phyloP scores from a whole-genome alignment of 92 coral and sea anemone species.

The Porites rus region DNA sequence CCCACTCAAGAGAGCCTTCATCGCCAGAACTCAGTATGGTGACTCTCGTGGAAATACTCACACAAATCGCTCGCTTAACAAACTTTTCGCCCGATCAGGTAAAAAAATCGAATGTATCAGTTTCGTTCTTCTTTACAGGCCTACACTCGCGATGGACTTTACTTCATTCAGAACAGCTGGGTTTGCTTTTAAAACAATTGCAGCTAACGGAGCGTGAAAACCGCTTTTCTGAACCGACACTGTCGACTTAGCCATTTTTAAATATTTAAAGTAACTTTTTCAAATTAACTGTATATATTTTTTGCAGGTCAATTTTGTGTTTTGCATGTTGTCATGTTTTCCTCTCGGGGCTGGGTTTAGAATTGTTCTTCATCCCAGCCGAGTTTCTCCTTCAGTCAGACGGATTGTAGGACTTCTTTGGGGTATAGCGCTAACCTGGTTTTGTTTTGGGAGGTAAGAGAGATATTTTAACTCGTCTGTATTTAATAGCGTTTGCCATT shows the following conservation, averaged over 20 bases:
- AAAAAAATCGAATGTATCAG: neutral
- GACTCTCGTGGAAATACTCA: neutral
- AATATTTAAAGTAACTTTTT: neutral
- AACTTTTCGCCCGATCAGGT: slow-evolving; percentile 41
- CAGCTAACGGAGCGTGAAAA: neutral
- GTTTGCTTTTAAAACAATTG: neutral
- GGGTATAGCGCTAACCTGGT: slow-evolving; percentile 79
- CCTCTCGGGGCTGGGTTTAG: slow-evolving; percentile 77
- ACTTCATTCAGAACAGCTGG: neutral
- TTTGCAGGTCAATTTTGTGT: slow-evolving; percentile 65
- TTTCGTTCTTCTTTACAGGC: neutral
- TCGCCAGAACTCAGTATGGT: neutral
- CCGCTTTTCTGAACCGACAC: neutral
- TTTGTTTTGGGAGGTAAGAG: slow-evolving; percentile 50
- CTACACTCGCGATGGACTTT: neutral
- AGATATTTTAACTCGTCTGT: neutral
- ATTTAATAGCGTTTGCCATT: neutral
- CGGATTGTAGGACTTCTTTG: slow-evolving; percentile 64
- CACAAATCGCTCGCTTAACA: slow-evolving; percentile 6
- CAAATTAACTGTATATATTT: neutral
- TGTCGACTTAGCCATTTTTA: too few species aligned
- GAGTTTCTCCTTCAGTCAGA: slow-evolving; percentile 64
- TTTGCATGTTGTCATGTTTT: slow-evolving; percentile 67
- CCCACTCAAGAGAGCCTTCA: neutral
- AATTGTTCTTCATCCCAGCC: slow-evolving; percentile 67